Evolutionary conservation across 2,888 invertebrate genomes (phyloP), one percentile per base, ranked within the genome.

Genomic region (Colostygia pectinataria): DNA sequence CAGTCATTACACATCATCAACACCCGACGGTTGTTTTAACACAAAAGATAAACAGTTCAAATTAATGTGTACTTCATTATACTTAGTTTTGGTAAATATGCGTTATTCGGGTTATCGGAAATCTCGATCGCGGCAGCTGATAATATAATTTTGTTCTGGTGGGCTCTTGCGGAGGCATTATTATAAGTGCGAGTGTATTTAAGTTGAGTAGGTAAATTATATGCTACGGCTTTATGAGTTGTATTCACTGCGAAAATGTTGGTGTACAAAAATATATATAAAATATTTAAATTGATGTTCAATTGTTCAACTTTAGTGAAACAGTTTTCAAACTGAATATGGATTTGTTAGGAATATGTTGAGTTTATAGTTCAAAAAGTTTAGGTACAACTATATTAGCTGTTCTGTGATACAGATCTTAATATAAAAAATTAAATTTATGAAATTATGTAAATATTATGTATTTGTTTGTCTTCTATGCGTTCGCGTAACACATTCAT

Each of bases 1-100:
- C 68, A 85, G 77, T 87, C 85, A 90, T 90, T 89, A 89, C 65
- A 68, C 78, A 74, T 80, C 87, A 86, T 87, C 88, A 87, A 87
- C 89, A 89, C 83, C 74, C 71, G 74, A 68, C 71, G 80, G 83
- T 80, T 72, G 83, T 86, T 84, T 80, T 80, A 83, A 86, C 77
- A 80, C 83, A 81, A 88, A 87, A 89, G 86, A 89, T 89, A 89
- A 90, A 88, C 82, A 84, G 75, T 72, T 74, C 65, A 72, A 84
- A 88, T 88, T 88, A 88, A 88, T 74, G 80, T 82, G 80, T 80
- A 70, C 74, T 80, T 84, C 80, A 84, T 87, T 87, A 83, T 81
- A 76, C 63, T 75, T 84, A 79, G 71, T 82, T 87, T 86, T 81
- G 74, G 74, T 80, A 82, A 81, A 85, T 84, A 82, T 66, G 77